Percentiles rank a stretch among this genome's conserved stretches.
phyloP scores from a whole-genome alignment of 2,797 vertebrate genomes.

The Xerus rutilus region DNA sequence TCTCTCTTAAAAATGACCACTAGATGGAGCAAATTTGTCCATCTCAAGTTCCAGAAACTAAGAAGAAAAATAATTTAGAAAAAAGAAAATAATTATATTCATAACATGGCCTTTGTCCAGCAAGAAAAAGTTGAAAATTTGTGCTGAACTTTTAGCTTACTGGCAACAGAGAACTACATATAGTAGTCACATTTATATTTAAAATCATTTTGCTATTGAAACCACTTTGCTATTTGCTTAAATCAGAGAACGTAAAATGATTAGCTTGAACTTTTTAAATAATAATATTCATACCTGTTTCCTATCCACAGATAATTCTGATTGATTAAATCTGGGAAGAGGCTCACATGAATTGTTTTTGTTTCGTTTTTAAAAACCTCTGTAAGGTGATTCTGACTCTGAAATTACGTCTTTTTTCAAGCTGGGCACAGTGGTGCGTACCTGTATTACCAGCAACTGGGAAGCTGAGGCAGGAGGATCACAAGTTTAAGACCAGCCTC shows the following conservation, averaged over 20 bases:
- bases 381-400: neutral
- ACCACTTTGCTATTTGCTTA: neutral
- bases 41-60: neutral
- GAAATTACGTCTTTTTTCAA: neutral
- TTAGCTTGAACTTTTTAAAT: neutral
- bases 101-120: neutral
- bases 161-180: neutral
- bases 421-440: no score
- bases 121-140: neutral
- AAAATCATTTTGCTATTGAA: neutral
- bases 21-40: neutral
- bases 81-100: constrained; percentile 11
- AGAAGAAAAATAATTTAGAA: constrained; percentile 18
- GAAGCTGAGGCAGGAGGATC: no score
- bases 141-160: neutral
- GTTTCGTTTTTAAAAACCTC: neutral
- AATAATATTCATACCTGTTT: neutral
- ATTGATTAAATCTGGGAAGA: neutral
- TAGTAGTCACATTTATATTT: neutral
- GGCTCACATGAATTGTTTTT: neutral
- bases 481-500: no score
- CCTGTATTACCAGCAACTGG: no score
- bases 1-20: constrained; percentile 25
- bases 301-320: neutral
- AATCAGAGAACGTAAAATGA: neutral